Base-by-base conservation (phyloP, 2,888 invertebrate species). In the Emmelina monodactyla region DNA sequence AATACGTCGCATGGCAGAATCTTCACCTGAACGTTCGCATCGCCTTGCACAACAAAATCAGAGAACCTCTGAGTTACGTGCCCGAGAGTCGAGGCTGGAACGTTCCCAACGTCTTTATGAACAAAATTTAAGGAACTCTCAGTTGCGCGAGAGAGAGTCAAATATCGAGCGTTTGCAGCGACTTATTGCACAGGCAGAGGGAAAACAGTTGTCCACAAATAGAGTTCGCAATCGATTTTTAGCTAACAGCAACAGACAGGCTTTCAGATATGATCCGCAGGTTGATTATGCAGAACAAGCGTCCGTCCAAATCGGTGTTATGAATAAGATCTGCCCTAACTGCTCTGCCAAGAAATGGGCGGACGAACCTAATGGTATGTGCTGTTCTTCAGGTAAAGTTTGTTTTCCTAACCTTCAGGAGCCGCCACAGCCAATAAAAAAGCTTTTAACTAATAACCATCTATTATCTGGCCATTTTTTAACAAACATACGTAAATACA, bases 281-380 rank as follows among this genome's bases (percentile, higher is more conserved):
- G 12, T 46, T 42, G 41, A 49, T 38, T 49, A 49, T 41, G 42
- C 41, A 15, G 40, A 47, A 34, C 41, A 43, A 19, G 2, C 37
- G 2, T 34, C 34, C 36, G 31, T 50, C 31, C 41, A 45, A 48
- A 47, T 46, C 25, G 44, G 45, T 37, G 42, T 9, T 31, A 48
- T 48, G 45, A 45, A 38, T 45, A 50, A 47, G 37, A 44, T 42
- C 35, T 49, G 46, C 35, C 31, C 46, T 46, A 41, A 39, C 1
- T 47, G 44, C 15, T 40, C 30, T 31, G 38, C 43, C 16, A 41
- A 45, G 14, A 37, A 45, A 37, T 39, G 38, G 40, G 30, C 31
- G 2, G 25, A 10, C n/a, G 25, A 25, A 25, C 25, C 25, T 25
- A 25, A 25, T 25, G 25, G 4, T 25, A 25, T 19, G n/a, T 25